Percentiles rank a stretch among this genome's conserved stretches.
phyloP scores from a whole-genome alignment of 2,113 vertebrate genomes.

The Parotia lawesii region DNA sequence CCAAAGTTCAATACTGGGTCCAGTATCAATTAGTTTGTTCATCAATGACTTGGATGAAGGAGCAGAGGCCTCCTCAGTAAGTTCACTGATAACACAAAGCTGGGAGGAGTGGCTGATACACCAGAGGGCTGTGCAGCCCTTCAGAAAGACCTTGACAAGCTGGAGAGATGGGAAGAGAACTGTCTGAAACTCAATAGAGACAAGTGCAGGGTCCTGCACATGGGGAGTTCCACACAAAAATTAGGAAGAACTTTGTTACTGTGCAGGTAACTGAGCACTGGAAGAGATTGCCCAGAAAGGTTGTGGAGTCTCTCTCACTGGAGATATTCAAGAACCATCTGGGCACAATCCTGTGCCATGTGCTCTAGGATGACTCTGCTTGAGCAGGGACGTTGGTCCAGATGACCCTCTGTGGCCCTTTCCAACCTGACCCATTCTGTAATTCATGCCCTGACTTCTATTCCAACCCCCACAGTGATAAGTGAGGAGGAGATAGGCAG shows the following conservation, averaged over 20 bases:
- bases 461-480: rapidly evolving
- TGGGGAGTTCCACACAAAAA: background rate
- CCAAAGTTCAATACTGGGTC: background rate
- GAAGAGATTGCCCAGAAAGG: background rate
- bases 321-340: background rate
- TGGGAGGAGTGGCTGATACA: background rate
- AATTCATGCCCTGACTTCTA: background rate
- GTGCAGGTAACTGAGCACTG: background rate
- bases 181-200: background rate
- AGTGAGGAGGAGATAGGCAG: background rate
- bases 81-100: background rate
- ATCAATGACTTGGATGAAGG: background rate
- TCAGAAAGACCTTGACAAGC: background rate
- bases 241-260: background rate
- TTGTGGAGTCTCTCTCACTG: background rate
- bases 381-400: background rate
- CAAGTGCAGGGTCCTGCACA: background rate
- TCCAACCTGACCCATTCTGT: background rate
- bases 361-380: background rate
- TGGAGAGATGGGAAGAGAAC: background rate
- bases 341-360: background rate
- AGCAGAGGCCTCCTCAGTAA: background rate
- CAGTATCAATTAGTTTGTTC: background rate
- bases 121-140: background rate
- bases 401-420: background rate